Percentiles rank a stretch among this genome's conserved stretches.
Evolutionary conservation across 2,888 invertebrate species (phyloP).

Genomic region (Lepidochitona cinerea): DNA sequence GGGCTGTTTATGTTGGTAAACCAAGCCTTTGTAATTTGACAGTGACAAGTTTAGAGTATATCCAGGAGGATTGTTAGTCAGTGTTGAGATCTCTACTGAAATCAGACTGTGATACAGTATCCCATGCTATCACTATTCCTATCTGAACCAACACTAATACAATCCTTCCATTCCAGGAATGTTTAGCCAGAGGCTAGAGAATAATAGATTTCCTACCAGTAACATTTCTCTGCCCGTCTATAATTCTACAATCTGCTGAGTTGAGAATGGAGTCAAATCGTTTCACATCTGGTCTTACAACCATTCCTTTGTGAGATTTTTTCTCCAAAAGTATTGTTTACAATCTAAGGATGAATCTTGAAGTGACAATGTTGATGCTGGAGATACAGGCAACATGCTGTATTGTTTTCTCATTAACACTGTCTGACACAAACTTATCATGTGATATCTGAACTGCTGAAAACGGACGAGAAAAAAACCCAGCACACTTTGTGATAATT

Average conservation of each 20-base stretch:
- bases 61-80: too few relatives aligned
- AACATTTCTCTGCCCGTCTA: too few relatives aligned
- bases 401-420: background rate
- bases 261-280: background rate
- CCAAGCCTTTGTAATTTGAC: background rate
- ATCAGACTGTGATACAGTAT: too few relatives aligned
- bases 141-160: too few relatives aligned
- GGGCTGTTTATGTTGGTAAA: background rate
- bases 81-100: too few relatives aligned
- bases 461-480: background rate
- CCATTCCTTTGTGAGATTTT: too few relatives aligned
- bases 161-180: background rate
- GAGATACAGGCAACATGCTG: background rate
- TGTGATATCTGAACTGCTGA: background rate
- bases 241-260: background rate
- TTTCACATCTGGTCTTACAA: background rate
- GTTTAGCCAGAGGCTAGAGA: background rate
- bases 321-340: too few relatives aligned
- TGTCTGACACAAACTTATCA: background rate
- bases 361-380: background rate
- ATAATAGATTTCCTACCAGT: background rate
- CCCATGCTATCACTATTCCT: too few relatives aligned
- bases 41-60: constrained; percentile 6
- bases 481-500: background rate
- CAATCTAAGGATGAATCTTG: background rate